Evolutionary conservation across 2,113 vertebrate species (phyloP).

Genomic region (Gymnorhina tibicen): DNA sequence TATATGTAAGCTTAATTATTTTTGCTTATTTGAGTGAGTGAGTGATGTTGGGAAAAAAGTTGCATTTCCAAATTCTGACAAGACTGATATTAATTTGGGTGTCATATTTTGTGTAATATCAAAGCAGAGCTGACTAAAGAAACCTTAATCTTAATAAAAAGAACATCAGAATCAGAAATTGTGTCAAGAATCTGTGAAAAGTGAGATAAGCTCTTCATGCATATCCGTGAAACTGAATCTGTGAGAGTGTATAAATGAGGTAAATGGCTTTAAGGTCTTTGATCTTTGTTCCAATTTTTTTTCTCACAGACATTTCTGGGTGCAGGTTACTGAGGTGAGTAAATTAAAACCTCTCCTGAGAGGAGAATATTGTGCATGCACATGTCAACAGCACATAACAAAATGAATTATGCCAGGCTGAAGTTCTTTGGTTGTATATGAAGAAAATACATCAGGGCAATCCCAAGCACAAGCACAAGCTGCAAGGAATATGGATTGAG

Average conservation of each 20-base stretch:
- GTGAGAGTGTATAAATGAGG: not conserved
- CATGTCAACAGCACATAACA: not conserved
- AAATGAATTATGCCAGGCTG: not conserved
- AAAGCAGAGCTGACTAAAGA: not conserved
- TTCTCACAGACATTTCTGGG: not conserved
- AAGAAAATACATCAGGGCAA: not conserved
- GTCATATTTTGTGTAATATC: not conserved
- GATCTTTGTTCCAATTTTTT: not conserved
- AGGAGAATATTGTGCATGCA: not conserved
- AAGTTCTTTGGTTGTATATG: not conserved
- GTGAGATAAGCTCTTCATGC: fast-evolving
- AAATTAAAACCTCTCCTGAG: not conserved
- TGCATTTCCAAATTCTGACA: not conserved
- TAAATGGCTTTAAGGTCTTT: not conserved
- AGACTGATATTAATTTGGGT: not conserved
- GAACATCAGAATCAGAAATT: not conserved
- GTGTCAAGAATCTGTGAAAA: not conserved
- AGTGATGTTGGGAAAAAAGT: not conserved
- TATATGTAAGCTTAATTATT: not conserved
- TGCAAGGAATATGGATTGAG: not conserved
- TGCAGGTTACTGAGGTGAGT: not conserved
- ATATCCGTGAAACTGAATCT: not conserved
- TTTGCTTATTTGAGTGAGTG: not conserved
- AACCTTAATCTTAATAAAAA: not conserved
- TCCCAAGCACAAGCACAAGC: not conserved